These are phyloP conservation scores for Ladona fulva DNA, from an alignment of 1,140 invertebrate species.

Conservation along the genomic window DNA sequence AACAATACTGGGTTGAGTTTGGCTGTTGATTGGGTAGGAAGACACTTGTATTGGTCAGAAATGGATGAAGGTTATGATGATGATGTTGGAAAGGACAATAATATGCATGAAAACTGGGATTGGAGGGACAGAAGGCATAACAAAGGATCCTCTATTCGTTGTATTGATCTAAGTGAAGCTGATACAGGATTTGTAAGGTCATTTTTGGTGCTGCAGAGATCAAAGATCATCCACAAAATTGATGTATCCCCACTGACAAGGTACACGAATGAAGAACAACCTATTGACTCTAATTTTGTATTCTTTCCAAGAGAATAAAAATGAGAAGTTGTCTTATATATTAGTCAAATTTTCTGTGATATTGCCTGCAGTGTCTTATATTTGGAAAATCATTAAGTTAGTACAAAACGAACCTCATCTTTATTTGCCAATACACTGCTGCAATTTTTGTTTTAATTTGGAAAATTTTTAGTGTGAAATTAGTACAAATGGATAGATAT, in stretches of 20 bases:
- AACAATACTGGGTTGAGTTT: constrained; percentile 56
- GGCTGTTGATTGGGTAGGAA: constrained; percentile 75
- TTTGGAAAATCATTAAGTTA: too few relatives aligned
- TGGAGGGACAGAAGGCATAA: neutral
- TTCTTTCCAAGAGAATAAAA: too few relatives aligned
- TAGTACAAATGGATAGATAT: too few relatives aligned
- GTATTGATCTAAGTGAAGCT: constrained; percentile 45
- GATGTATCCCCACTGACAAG: constrained; percentile 60
- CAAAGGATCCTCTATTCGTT: constrained; percentile 38
- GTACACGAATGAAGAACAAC: constrained; percentile 34
- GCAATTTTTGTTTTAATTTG: too few relatives aligned
- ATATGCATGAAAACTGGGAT: constrained; percentile 1
- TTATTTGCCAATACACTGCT: too few relatives aligned
- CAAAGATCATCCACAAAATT: constrained; percentile 48
- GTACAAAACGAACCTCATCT: too few relatives aligned
- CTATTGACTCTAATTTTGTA: too few relatives aligned
- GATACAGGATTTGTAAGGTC: constrained; percentile 24
- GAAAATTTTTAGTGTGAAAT: too few relatives aligned
- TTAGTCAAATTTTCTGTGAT: too few relatives aligned
- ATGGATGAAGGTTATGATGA: constrained; percentile 32
- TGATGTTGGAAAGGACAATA: neutral
- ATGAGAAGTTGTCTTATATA: too few relatives aligned
- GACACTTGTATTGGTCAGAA: constrained; percentile 72
- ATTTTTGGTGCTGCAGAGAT: constrained; percentile 40
- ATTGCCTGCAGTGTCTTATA: too few relatives aligned